These are phyloP conservation scores for Tenthredo distinguenda DNA, from an alignment of 2,888 invertebrate species.

Conservation along the genomic window DNA sequence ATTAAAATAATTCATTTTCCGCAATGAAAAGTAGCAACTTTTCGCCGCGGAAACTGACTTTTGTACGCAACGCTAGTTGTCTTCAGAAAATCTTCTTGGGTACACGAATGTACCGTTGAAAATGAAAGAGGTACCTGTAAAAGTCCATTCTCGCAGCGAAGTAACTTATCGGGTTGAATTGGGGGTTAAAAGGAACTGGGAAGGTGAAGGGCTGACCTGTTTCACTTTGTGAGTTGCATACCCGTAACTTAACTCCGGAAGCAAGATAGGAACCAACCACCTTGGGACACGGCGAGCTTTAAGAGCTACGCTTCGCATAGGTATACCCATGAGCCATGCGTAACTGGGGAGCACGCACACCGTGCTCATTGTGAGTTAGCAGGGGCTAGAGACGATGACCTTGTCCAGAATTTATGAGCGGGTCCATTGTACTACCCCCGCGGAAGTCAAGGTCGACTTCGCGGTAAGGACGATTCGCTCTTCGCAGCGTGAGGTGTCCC, in stretches of 20 bases:
- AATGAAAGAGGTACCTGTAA: background rate
- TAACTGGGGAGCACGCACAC: constrained; percentile 40
- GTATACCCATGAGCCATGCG: background rate
- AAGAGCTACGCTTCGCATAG: background rate
- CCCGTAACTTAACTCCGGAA: constrained; percentile 33
- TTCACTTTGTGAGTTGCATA: constrained; percentile 34
- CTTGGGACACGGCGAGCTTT: background rate
- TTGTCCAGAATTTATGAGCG: constrained; percentile 72
- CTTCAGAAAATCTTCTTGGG: background rate
- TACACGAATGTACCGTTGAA: background rate
- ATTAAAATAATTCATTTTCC: background rate
- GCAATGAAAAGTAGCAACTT: background rate
- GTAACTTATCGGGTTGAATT: background rate
- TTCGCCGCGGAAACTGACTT: background rate
- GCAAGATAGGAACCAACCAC: constrained; percentile 28
- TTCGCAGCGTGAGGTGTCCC: constrained; percentile 70
- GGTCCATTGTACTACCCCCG: constrained; percentile 67
- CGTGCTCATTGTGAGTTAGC: constrained; percentile 51
- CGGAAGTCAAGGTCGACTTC: constrained; percentile 72
- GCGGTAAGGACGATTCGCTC: constrained; percentile 66
- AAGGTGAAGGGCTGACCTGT: constrained; percentile 25
- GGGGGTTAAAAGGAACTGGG: background rate
- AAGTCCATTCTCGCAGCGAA: background rate
- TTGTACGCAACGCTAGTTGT: background rate
- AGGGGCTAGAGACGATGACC: constrained; percentile 66